Percentiles rank a stretch among this genome's conserved stretches.
phyloP scores from a whole-genome alignment of 2,113 vertebrate genomes.

The Platanista minor region DNA sequence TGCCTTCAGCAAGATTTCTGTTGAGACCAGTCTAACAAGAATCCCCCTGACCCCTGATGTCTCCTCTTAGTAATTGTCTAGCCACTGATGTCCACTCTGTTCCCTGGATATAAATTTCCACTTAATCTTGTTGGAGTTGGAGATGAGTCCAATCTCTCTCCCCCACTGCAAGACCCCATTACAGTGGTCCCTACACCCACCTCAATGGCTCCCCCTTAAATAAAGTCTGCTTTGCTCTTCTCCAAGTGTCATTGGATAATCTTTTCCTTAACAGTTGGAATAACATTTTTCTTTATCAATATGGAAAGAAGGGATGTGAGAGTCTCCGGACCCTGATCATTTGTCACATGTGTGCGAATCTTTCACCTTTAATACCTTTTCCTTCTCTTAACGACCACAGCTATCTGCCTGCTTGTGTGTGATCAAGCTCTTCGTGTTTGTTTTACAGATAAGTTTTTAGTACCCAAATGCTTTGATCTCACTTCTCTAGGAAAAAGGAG shows the following conservation, averaged over 20 bases:
- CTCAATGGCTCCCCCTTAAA: too few species aligned
- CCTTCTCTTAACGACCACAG: neutral
- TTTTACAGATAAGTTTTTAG: neutral
- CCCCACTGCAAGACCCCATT: too few species aligned
- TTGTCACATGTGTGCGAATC: neutral
- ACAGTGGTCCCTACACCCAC: too few species aligned
- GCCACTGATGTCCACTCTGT: neutral
- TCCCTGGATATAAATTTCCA: neutral
- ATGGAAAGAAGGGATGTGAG: neutral
- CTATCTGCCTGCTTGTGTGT: neutral
- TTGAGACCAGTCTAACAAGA: neutral
- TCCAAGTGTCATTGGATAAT: neutral
- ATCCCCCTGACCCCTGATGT: neutral
- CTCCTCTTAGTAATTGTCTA: neutral
- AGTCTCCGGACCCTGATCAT: neutral
- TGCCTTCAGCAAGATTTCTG: neutral
- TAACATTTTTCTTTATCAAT: neutral
- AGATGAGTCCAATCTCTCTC: neutral
- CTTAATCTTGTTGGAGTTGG: too few species aligned
- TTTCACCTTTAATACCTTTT: neutral
- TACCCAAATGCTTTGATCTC: neutral
- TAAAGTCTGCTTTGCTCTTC: neutral
- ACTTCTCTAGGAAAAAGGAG: neutral
- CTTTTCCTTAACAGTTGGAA: neutral
- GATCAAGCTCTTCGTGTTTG: neutral